These are phyloP conservation scores for Sebastes fasciatus DNA, from an alignment of 2,113 vertebrate species.

Conservation along the genomic window DNA sequence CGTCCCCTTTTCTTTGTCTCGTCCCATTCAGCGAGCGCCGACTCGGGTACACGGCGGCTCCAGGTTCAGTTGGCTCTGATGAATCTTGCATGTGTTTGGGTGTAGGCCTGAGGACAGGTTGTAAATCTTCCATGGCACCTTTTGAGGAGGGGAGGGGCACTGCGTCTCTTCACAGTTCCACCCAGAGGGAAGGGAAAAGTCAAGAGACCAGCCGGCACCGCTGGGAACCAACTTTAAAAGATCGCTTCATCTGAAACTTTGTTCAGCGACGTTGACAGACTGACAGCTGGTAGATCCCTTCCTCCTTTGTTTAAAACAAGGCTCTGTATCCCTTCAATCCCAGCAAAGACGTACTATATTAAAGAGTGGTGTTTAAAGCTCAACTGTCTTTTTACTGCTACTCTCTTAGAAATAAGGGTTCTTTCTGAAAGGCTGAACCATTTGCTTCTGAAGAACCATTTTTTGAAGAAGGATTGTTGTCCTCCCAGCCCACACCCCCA, in stretches of 20 bases:
- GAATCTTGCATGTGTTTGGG: slow-evolving; percentile 50
- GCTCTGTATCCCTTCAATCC: background rate
- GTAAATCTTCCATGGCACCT: slow-evolving; percentile 42
- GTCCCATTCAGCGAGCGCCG: slow-evolving; percentile 1
- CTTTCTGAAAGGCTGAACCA: no score
- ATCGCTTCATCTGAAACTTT: background rate
- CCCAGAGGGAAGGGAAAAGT: background rate
- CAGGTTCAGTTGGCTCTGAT: slow-evolving; percentile 36
- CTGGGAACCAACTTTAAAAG: background rate
- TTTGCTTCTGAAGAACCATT: no score
- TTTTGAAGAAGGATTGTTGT: no score
- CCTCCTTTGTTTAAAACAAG: background rate
- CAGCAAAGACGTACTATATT: background rate
- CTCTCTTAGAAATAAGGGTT: no score
- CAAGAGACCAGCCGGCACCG: background rate
- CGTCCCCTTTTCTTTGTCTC: slow-evolving; percentile 17
- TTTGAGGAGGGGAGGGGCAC: slow-evolving; percentile 11
- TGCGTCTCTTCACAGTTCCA: background rate
- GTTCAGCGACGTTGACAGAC: background rate
- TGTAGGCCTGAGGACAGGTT: slow-evolving; percentile 33
- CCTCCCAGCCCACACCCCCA: no score
- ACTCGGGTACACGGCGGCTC: slow-evolving; percentile 39
- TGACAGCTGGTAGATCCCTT: background rate
- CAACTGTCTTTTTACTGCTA: background rate
- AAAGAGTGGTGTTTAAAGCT: background rate